These are phyloP conservation scores for Tromatobia lineatoria DNA, from an alignment of 2,888 invertebrate species.

Conservation along the genomic window DNA sequence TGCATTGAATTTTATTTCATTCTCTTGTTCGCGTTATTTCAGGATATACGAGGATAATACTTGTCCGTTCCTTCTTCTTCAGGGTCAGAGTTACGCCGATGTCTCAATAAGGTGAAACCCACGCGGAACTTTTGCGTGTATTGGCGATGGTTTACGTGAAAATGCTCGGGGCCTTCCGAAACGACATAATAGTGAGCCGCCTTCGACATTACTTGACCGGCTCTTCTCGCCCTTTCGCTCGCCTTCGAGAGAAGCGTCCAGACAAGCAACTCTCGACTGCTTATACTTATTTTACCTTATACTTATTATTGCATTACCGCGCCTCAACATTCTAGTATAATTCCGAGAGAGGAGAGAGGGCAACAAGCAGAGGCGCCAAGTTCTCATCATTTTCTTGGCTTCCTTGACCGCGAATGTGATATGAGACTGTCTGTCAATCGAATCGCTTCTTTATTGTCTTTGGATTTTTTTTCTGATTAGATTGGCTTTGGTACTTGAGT, in stretches of 20 bases:
- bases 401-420: not conserved
- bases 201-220: slow-evolving; percentile 62
- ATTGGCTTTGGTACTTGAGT: not conserved
- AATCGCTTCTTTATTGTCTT: not conserved
- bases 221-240: slow-evolving; percentile 36
- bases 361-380: not conserved
- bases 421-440: not conserved
- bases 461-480: too few relatives aligned
- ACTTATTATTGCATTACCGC: slow-evolving; percentile 83
- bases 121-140: slow-evolving; percentile 50
- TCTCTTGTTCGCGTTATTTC: not conserved
- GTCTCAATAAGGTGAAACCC: slow-evolving; percentile 61
- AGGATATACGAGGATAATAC: not conserved
- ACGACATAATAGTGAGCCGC: slow-evolving; percentile 78
- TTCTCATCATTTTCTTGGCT: not conserved
- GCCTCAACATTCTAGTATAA: slow-evolving; percentile 72
- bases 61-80: not conserved
- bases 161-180: slow-evolving; percentile 67
- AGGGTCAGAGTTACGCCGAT: slow-evolving; percentile 21
- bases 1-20: slow-evolving; percentile 8
- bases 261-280: slow-evolving; percentile 60
- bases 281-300: too few relatives aligned
- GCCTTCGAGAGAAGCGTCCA: slow-evolving; percentile 39
- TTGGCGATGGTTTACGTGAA: slow-evolving; percentile 50
- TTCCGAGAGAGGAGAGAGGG: slow-evolving; percentile 58